These are phyloP conservation scores for Rhyacichthys aspro DNA, from an alignment of 2,797 vertebrate species.

Conservation along the genomic window DNA sequence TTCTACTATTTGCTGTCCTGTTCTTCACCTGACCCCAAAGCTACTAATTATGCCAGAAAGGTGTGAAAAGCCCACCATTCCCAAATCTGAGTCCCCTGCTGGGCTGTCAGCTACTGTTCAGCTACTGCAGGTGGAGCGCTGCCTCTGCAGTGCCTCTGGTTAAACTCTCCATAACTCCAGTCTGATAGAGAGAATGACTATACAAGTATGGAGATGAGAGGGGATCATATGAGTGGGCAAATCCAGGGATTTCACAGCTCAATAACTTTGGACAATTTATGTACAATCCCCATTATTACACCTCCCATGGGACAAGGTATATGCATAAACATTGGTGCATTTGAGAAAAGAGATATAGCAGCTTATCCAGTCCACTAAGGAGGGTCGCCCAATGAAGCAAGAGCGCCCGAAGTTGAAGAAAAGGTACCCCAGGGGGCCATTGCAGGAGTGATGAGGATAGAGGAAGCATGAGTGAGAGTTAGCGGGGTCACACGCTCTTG, in stretches of 20 bases:
- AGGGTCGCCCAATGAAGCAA: slow-evolving; percentile 16
- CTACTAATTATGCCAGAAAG: slow-evolving; percentile 46
- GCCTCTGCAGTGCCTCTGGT: slow-evolving; percentile 21
- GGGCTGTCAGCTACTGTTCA: slow-evolving; percentile 39
- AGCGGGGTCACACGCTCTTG: slow-evolving; percentile 47
- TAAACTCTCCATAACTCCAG: slow-evolving; percentile 1
- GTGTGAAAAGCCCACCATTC: slow-evolving; percentile 49
- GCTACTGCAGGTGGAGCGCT: slow-evolving; percentile 54
- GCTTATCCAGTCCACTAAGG: slow-evolving; percentile 34
- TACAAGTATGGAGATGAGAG: slow-evolving; percentile 53
- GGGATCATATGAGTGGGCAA: slow-evolving; percentile 58
- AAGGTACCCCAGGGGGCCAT: slow-evolving; percentile 36
- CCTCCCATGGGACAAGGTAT: slow-evolving; percentile 52
- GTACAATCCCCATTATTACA: slow-evolving; percentile 69
- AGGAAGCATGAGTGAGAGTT: slow-evolving; percentile 62
- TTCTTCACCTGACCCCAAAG: slow-evolving; percentile 19
- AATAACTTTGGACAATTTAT: slow-evolving; percentile 74
- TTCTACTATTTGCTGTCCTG: not conserved
- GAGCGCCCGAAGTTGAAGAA: slow-evolving; percentile 33
- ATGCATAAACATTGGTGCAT: slow-evolving; percentile 58
- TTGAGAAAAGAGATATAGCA: slow-evolving; percentile 43
- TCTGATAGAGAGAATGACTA: slow-evolving; percentile 53
- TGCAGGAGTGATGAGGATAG: slow-evolving; percentile 45
- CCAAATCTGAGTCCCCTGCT: slow-evolving; percentile 20
- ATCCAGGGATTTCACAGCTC: slow-evolving; percentile 76